phyloP scores from a whole-genome alignment of 2,888 invertebrate genomes.

The Habroteleia sp. region DNA sequence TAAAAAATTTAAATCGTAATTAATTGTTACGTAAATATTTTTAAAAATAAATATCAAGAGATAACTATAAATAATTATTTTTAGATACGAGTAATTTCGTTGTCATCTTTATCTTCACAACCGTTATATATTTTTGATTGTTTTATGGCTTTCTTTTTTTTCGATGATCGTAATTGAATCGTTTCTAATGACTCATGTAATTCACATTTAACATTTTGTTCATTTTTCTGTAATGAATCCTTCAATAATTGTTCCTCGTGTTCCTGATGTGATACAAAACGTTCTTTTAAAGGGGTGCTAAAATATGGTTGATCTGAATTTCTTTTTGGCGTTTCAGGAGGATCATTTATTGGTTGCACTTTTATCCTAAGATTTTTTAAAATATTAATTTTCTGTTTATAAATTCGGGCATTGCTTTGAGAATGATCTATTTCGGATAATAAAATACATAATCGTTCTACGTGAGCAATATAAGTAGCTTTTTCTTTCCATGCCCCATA shows the following conservation, averaged over 20 bases:
- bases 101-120: too few species aligned
- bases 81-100: too few species aligned
- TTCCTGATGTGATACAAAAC: conserved; percentile 44
- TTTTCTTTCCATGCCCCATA: conserved; percentile 85
- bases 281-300: conserved; percentile 67
- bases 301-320: conserved; percentile 71
- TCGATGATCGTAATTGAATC: neutral
- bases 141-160: neutral
- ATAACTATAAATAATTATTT: too few species aligned
- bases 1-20: too few species aligned
- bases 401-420: conserved; percentile 83
- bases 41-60: too few species aligned
- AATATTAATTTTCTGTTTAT: conserved; percentile 82
- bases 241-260: too few species aligned
- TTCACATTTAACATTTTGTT: too few species aligned
- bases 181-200: too few species aligned
- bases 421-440: conserved; percentile 84
- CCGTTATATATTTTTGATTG: too few species aligned
- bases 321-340: conserved; percentile 73
- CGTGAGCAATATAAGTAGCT: conserved; percentile 87
- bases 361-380: conserved; percentile 59
- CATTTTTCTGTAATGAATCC: too few species aligned
- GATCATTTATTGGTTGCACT: conserved; percentile 42
- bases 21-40: too few species aligned
- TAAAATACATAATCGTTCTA: conserved; percentile 85